These are phyloP conservation scores for Actinia tenebrosa DNA, from an alignment of 64 coral and sea anemone species.

Conservation along the genomic window DNA sequence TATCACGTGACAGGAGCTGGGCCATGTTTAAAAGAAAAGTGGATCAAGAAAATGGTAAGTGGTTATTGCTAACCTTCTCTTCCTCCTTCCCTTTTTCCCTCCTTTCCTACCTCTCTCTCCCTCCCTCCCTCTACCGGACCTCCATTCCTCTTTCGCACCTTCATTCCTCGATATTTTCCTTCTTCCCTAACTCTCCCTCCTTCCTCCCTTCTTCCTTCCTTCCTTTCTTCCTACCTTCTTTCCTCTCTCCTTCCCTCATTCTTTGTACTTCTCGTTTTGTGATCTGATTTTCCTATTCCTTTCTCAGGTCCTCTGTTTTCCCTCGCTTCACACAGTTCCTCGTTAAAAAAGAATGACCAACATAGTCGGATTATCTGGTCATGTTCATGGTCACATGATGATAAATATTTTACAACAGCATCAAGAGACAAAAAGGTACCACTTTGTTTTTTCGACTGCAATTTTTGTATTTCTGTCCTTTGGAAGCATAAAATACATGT, in stretches of 20 bases:
- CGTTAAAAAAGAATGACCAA: constrained; percentile 52
- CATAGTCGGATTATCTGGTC: constrained; percentile 92
- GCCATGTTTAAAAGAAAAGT: constrained; percentile 62
- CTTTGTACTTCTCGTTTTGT: background rate
- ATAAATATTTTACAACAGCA: constrained; percentile 73
- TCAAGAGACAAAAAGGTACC: constrained; percentile 96
- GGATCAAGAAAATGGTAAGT: constrained; percentile 31
- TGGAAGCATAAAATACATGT: no score
- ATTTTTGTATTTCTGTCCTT: no score
- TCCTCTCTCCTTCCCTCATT: background rate
- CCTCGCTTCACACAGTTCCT: constrained; percentile 39
- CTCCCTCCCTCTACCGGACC: no score
- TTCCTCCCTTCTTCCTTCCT: no score
- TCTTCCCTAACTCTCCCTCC: no score
- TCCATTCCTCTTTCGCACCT: no score
- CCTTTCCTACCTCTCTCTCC: no score
- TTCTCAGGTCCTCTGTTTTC: constrained; percentile 50
- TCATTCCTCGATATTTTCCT: no score
- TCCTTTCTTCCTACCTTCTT: background rate
- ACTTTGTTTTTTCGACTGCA: no score
- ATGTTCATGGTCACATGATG: constrained; percentile 74
- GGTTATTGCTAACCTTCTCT: background rate
- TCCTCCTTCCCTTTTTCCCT: no score
- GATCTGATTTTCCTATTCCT: background rate
- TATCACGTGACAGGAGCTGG: constrained; percentile 93